Evolutionary conservation across 2,113 vertebrate genomes (phyloP).

Genomic region (Leptocoma aspasia): DNA sequence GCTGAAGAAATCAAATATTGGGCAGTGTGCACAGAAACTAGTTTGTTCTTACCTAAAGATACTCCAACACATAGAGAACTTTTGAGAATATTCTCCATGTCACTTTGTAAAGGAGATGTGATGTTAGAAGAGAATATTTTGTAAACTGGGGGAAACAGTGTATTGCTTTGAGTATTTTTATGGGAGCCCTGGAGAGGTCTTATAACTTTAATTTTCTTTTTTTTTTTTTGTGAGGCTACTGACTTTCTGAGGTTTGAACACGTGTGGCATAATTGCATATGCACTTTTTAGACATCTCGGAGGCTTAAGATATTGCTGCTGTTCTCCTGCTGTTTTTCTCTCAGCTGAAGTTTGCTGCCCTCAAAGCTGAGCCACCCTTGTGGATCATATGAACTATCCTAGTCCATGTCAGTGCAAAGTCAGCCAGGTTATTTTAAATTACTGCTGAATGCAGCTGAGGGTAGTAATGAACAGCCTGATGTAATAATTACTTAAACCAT

Average conservation of each 20-base stretch:
- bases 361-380: background rate
- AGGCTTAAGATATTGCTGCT: background rate
- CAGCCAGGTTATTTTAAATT: conserved; percentile 16
- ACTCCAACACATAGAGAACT: background rate
- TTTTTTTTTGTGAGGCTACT: background rate
- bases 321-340: background rate
- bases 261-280: background rate
- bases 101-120: background rate
- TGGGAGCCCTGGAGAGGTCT: background rate
- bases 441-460: background rate
- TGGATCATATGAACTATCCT: background rate
- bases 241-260: background rate
- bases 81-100: background rate
- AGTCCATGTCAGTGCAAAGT: background rate
- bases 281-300: background rate
- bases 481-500: conserved; percentile 13
- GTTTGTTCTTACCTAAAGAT: background rate
- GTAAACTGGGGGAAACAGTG: background rate
- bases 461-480: conserved; percentile 29
- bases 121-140: background rate
- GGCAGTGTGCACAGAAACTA: background rate
- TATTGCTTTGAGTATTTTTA: background rate
- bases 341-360: background rate
- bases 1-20: background rate
- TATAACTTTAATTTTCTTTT: background rate